Conservation (phyloP, 2,797 vertebrate genomes). For the Cirrhinus molitorella region DNA sequence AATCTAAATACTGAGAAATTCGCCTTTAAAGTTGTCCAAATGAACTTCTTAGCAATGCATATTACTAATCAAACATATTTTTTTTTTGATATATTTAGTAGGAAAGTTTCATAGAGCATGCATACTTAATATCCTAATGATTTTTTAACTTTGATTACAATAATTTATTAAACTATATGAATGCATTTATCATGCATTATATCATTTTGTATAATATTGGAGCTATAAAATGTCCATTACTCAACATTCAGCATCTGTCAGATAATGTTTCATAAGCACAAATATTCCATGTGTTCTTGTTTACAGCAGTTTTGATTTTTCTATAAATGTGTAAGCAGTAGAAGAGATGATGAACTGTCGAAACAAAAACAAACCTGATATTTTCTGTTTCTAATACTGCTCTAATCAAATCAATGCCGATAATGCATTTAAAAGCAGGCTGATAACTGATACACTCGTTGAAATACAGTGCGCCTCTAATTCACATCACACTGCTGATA, state of each 20-base stretch:
- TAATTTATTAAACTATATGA: too few species aligned
- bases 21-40: too few species aligned
- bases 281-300: not conserved
- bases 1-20: too few species aligned
- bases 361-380: not conserved
- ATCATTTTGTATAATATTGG: not conserved
- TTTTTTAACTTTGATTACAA: too few species aligned
- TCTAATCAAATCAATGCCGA: not conserved
- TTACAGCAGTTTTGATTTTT: not conserved
- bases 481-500: not conserved
- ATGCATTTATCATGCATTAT: too few species aligned
- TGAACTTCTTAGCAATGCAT: too few species aligned
- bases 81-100: too few species aligned
- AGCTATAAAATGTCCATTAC: not conserved
- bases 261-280: not conserved
- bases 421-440: not conserved
- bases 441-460: not conserved
- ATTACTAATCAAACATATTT: too few species aligned
- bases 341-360: not conserved
- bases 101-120: too few species aligned
- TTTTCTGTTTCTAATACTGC: not conserved
- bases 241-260: not conserved
- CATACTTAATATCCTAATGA: too few species aligned
- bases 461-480: not conserved
- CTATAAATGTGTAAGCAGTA: not conserved